Base-by-base conservation (phyloP, 2,888 invertebrate genomes). In the Cryptosula pallasiana region DNA sequence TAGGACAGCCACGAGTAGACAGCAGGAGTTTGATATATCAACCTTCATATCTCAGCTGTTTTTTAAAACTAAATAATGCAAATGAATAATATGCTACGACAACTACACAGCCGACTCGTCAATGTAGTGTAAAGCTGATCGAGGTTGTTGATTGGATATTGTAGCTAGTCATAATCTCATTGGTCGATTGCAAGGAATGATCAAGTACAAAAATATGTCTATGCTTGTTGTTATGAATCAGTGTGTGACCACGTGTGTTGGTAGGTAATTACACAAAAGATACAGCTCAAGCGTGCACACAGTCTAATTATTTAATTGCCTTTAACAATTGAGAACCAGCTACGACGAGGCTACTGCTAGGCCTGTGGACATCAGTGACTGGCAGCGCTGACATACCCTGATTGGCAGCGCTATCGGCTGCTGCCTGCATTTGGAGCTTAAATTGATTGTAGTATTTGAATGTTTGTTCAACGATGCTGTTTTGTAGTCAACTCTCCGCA, bases 231-330 rank as follows among this genome's bases (percentile, higher is more conserved):
- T 63, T 32, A 63, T 32, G 27, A 63, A 63, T 63, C 32, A 63
- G 27, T 20, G n/a, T n/a, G 13, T 32, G 9, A 63, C 63, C 63
- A 63, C 63, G 63, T 63, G 63, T 57, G 13, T 57, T 16, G 25
- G 57, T 5, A 45, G 45, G 5, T 13, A 45, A 45, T 45, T 45
- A 45, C 45, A 45, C 45, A 45, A 63, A 63, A 13, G 63, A 32
- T 32, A 63, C 63, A 63, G 63, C 63, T 63, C 25, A 45, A 63
- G 63, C 27, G n/a, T 63, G 63, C n/a, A 63, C 2, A 9, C n/a
- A 32, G 27, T 63, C n/a, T 20, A 27, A 63, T 32, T 32, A 63
- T 63, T 63, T 63, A 63, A 63, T 63, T 63, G 32, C 63, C 63
- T 29, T 63, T 34, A 63, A 25, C 32, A 34, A 13, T 5, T 63